Evolutionary conservation across 2,113 vertebrate species (phyloP).

Genomic region (Typhlomys cinereus): DNA sequence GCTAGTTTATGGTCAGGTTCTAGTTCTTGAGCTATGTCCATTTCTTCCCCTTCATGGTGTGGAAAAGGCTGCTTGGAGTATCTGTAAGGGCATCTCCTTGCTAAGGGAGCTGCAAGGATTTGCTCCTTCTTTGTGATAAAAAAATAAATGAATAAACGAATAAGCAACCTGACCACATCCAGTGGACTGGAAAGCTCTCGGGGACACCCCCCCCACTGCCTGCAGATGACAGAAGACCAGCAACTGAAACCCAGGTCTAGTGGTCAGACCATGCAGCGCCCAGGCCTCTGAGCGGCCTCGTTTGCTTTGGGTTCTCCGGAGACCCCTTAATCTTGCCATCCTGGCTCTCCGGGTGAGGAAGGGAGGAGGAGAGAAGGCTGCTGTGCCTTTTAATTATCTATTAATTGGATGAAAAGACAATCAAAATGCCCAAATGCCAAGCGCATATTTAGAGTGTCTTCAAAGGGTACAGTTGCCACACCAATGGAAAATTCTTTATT

Average conservation of each 20-base stretch:
- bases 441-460: slow-evolving; percentile 58
- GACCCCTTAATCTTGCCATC: not conserved
- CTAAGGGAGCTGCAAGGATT: not conserved
- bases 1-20: not conserved
- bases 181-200: not conserved
- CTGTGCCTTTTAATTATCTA: slow-evolving; percentile 49
- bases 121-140: not conserved
- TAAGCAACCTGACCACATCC: not conserved
- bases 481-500: slow-evolving; percentile 43
- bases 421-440: slow-evolving; percentile 35
- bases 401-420: slow-evolving; percentile 54
- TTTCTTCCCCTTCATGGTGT: not conserved
- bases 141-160: not conserved
- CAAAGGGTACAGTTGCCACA: slow-evolving; percentile 64
- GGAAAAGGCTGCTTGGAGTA: not conserved
- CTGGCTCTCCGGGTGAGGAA: not conserved
- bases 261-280: not conserved
- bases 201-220: not conserved
- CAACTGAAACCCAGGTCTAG: not conserved
- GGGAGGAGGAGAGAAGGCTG: slow-evolving; percentile 9
- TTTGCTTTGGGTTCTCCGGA: not conserved
- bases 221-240: not conserved
- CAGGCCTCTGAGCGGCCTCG: not conserved
- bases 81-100: not conserved
- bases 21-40: not conserved